Conservation (phyloP, 2,797 vertebrate species). For the Merluccius polli region DNA sequence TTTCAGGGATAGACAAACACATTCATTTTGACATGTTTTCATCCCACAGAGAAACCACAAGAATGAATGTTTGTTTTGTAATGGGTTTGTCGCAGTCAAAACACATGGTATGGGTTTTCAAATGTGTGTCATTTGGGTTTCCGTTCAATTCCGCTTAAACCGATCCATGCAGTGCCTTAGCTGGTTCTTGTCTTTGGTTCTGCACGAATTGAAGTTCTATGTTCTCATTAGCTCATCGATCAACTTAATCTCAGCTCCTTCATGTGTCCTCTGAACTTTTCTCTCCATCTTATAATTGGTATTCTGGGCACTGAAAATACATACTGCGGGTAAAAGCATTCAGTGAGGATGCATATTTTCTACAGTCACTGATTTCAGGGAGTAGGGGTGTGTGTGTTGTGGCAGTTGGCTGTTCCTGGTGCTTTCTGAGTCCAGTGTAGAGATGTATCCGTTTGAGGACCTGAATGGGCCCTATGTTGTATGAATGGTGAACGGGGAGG, state of each 20-base stretch:
- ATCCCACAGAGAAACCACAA: not conserved
- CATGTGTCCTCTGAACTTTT: not conserved
- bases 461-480: not conserved
- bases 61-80: not conserved
- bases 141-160: not conserved
- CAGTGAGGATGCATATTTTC: too few relatives aligned
- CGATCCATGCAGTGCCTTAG: not conserved
- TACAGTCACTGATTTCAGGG: not conserved
- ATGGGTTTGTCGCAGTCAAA: not conserved
- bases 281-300: not conserved
- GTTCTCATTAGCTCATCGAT: not conserved
- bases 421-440: not conserved
- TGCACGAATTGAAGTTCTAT: not conserved
- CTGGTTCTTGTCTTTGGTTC: not conserved
- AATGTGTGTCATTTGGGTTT: not conserved
- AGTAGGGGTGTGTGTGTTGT: not conserved
- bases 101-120: not conserved
- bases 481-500: conserved; percentile 30
- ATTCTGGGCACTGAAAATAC: not conserved
- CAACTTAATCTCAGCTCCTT: not conserved
- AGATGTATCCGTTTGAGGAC: not conserved
- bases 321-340: too few relatives aligned
- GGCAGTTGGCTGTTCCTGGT: not conserved
- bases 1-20: not conserved
- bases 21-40: not conserved